Conservation (phyloP, 2,797 vertebrate genomes). For the Phoxinus dragarum region DNA sequence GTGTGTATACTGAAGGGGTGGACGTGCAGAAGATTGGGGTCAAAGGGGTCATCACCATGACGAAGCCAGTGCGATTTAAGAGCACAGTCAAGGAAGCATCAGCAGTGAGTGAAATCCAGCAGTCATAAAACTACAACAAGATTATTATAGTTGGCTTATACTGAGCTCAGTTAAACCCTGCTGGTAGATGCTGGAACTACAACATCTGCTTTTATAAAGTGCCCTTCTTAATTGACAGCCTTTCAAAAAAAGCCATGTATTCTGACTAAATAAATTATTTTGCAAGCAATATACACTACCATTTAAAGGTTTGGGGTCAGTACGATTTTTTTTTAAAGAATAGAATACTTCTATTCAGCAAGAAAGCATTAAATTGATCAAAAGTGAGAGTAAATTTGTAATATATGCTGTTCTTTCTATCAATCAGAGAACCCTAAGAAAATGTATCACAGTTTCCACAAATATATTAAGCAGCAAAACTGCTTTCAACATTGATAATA, state of each 20-base stretch:
- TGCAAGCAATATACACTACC: background rate
- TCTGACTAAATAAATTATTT: background rate
- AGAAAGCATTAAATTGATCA: background rate
- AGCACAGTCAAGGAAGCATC: conserved; percentile 85
- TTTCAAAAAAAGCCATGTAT: background rate
- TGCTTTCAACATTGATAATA: background rate
- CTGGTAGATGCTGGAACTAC: background rate
- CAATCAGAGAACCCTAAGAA: background rate
- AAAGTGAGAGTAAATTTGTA: background rate
- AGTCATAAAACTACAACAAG: background rate
- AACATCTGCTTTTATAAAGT: background rate
- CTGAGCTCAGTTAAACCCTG: background rate
- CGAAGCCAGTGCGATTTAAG: conserved; percentile 91
- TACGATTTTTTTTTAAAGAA: background rate
- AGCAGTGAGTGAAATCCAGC: conserved; percentile 77
- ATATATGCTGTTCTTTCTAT: background rate
- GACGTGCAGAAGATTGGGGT: conserved; percentile 83
- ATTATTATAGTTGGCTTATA: background rate
- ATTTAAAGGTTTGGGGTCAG: background rate
- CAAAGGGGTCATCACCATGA: conserved; percentile 89
- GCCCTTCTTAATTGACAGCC: background rate
- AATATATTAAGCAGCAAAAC: too few relatives aligned
- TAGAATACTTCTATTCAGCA: background rate
- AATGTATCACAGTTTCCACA: background rate
- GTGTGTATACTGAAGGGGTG: conserved; percentile 63